Conservation (phyloP, 2,113 vertebrate genomes). For the Brachirus orientalis region DNA sequence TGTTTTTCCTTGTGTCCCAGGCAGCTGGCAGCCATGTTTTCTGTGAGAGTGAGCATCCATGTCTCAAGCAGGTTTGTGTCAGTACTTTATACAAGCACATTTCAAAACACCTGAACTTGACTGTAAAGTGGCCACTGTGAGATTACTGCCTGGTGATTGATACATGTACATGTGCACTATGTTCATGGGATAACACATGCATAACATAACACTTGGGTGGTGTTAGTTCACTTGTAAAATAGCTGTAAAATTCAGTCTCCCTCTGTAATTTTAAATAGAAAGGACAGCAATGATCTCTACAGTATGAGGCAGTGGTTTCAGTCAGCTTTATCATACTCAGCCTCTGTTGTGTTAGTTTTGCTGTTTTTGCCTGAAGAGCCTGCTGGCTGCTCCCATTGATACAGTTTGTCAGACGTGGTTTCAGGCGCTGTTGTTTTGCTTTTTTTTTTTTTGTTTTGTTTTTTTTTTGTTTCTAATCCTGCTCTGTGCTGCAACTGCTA, state of each 20-base stretch:
- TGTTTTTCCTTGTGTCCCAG: too few species aligned
- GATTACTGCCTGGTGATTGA: conserved; percentile 49
- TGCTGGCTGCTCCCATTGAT: conserved; percentile 62
- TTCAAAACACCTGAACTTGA: too few species aligned
- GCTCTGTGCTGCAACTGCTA: conserved; percentile 55
- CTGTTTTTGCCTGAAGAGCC: conserved; percentile 65
- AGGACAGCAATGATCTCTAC: conserved; percentile 46
- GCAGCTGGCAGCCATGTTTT: too few species aligned
- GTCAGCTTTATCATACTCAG: conserved; percentile 54
- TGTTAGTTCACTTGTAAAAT: conserved; percentile 49
- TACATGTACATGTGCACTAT: background rate
- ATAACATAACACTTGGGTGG: background rate
- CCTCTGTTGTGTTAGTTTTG: conserved; percentile 68
- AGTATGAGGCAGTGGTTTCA: conserved; percentile 36
- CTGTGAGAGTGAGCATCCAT: too few species aligned
- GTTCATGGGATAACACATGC: too few species aligned
- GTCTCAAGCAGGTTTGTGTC: too few species aligned
- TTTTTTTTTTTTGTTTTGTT: conserved; percentile 19
- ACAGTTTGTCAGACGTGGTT: conserved; percentile 67
- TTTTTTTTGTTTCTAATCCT: conserved; percentile 47
- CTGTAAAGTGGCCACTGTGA: conserved; percentile 31
- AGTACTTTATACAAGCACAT: too few species aligned
- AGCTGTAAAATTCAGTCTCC: conserved; percentile 48
- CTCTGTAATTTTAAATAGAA: conserved; percentile 42
- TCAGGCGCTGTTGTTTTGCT: conserved; percentile 58